Percentiles rank a stretch among this genome's conserved stretches.
phyloP scores from a whole-genome alignment of 2,113 vertebrate genomes.

The Ursus arctos region DNA sequence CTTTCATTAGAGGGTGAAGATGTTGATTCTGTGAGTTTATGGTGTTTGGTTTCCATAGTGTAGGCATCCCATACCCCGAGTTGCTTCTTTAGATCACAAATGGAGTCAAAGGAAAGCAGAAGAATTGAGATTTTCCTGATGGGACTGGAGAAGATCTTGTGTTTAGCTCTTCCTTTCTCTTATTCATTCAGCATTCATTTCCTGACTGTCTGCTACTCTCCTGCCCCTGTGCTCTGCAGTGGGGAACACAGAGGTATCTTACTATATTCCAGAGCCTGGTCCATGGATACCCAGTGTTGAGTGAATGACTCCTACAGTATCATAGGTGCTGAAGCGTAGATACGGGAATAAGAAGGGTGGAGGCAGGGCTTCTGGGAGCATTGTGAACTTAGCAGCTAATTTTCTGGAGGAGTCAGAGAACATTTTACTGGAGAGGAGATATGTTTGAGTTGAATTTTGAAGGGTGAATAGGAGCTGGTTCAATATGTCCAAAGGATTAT shows the following conservation, averaged over 20 bases:
- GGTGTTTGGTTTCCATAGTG: background rate
- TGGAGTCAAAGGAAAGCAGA: background rate
- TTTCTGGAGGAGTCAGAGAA: background rate
- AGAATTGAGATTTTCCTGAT: slow-evolving; percentile 47
- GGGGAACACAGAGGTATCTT: background rate
- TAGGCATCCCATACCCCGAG: background rate
- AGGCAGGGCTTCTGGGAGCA: background rate
- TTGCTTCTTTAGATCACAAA: slow-evolving; percentile 44
- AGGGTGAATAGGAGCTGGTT: background rate
- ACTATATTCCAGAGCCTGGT: background rate
- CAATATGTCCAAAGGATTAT: background rate
- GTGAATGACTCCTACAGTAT: background rate
- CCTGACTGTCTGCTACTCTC: background rate
- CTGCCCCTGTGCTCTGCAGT: background rate
- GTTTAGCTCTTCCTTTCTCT: background rate
- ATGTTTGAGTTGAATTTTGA: background rate
- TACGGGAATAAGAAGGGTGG: background rate
- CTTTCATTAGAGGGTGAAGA: background rate
- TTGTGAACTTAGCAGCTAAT: background rate
- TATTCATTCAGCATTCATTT: slow-evolving; percentile 9
- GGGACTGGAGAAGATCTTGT: slow-evolving; percentile 4
- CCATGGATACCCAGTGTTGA: background rate
- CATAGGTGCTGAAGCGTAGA: background rate
- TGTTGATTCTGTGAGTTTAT: background rate
- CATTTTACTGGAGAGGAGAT: background rate